phyloP scores from a whole-genome alignment of 2,113 vertebrate species.

The Thalassarche chlororhynchos region DNA sequence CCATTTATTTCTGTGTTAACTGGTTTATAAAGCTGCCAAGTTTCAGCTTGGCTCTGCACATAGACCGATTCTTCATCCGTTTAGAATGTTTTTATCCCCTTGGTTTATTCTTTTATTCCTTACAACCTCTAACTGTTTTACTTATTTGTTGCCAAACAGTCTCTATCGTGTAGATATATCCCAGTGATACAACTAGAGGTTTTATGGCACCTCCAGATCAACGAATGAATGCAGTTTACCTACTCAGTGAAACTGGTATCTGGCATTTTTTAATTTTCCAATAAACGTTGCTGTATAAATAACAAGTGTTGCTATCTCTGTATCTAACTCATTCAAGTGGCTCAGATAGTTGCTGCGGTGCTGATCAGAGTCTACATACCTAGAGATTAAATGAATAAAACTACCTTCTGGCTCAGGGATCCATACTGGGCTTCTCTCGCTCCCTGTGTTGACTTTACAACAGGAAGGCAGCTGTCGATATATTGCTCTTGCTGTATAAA shows the following conservation, averaged over 20 bases:
- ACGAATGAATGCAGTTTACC: slow-evolving; percentile 26
- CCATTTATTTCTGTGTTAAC: slow-evolving; percentile 39
- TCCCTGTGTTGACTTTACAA: neutral
- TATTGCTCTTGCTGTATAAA: neutral
- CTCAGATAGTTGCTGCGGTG: slow-evolving; percentile 22
- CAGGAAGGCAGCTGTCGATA: neutral
- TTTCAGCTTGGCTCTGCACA: neutral
- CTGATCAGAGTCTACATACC: neutral
- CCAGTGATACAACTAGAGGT: neutral
- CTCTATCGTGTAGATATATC: neutral
- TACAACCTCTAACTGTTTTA: slow-evolving; percentile 7
- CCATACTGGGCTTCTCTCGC: neutral
- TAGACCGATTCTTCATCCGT: neutral
- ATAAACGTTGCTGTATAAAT: slow-evolving; percentile 51
- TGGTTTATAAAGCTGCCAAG: slow-evolving; percentile 38
- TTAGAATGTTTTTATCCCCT: slow-evolving; percentile 31
- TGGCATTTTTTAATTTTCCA: slow-evolving; percentile 31
- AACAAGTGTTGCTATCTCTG: neutral
- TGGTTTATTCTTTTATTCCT: slow-evolving; percentile 15
- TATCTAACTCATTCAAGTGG: neutral
- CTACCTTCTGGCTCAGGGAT: neutral
- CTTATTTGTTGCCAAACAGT: neutral
- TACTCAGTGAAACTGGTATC: slow-evolving; percentile 1
- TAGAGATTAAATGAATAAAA: slow-evolving; percentile 10
- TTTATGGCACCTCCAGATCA: neutral